phyloP scores from a whole-genome alignment of 1,140 invertebrate genomes.

The Drosophila kohkoa region DNA sequence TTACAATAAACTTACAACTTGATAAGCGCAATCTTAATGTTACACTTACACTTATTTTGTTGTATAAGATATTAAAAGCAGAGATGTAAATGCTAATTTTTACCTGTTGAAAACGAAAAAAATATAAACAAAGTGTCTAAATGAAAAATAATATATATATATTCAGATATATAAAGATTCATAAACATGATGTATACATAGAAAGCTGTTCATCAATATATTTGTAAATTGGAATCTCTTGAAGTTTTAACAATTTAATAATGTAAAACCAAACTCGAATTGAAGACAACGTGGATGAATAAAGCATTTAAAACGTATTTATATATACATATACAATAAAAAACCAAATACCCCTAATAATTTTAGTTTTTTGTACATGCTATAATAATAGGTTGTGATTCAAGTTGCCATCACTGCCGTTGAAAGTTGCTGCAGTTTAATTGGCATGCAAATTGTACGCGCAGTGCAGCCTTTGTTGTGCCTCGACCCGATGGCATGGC shows the following conservation, averaged over 20 bases:
- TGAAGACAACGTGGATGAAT: constrained; percentile 62
- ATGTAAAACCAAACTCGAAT: constrained; percentile 57
- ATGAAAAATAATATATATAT: constrained; percentile 32
- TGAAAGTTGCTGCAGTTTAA: neutral
- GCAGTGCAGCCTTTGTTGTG: constrained; percentile 26
- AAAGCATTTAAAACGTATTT: constrained; percentile 78
- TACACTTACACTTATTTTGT: constrained; percentile 33
- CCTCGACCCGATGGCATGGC: constrained; percentile 37
- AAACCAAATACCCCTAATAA: constrained; percentile 21
- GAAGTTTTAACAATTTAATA: constrained; percentile 29
- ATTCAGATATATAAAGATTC: constrained; percentile 32
- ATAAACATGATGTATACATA: constrained; percentile 41
- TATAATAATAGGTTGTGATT: neutral
- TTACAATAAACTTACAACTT: constrained; percentile 13
- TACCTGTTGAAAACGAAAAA: constrained; percentile 35
- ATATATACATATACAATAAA: constrained; percentile 56
- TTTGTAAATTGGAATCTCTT: constrained; percentile 66
- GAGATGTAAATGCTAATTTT: constrained; percentile 27
- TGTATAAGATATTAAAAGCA: constrained; percentile 37
- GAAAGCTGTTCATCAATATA: constrained; percentile 64
- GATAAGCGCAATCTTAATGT: constrained; percentile 38
- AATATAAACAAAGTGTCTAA: constrained; percentile 47
- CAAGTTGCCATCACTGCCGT: neutral
- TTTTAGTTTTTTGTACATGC: constrained; percentile 14
- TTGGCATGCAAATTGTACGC: constrained; percentile 33